A percentile compares a stretch with the other conserved stretches of the same genome.
phyloP scores from a whole-genome alignment of 2,888 invertebrate genomes.

The Thecophora atra region DNA sequence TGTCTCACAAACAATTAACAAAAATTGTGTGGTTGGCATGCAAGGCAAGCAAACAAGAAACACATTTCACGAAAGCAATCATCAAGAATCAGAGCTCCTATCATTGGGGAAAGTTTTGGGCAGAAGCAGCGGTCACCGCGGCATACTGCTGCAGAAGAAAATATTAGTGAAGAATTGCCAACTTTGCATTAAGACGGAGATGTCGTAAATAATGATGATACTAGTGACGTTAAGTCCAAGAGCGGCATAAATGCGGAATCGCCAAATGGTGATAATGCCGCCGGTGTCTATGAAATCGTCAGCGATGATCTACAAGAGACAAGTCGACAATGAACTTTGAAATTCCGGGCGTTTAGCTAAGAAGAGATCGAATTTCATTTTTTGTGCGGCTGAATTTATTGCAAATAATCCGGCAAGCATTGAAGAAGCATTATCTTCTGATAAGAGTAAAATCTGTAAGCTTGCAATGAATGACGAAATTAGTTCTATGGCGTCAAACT shows the following conservation, averaged over 20 bases:
- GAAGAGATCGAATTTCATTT: neutral
- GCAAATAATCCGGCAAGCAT: constrained; percentile 24
- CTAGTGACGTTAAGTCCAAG: no score
- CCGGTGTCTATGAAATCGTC: no score
- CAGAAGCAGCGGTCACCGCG: constrained; percentile 34
- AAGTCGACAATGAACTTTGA: neutral
- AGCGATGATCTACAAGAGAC: neutral
- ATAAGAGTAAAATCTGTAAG: constrained; percentile 5
- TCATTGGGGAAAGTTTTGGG: constrained; percentile 27
- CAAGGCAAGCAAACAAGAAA: constrained; percentile 25
- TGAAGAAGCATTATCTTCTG: constrained; percentile 26
- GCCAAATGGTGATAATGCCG: neutral
- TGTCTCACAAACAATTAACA: neutral
- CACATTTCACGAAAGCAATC: neutral
- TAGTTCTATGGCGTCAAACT: neutral
- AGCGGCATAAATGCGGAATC: constrained; percentile 34
- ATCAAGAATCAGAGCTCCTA: constrained; percentile 9
- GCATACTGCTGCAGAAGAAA: no score
- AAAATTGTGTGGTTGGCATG: constrained; percentile 10
- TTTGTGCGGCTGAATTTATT: neutral
- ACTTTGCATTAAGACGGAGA: no score
- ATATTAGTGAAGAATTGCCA: no score
- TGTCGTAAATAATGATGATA: no score
- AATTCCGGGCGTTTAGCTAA: constrained; percentile 3
- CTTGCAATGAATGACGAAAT: constrained; percentile 36